These are phyloP conservation scores for Micrasema longulum DNA, from an alignment of 1,140 invertebrate species.

Conservation along the genomic window DNA sequence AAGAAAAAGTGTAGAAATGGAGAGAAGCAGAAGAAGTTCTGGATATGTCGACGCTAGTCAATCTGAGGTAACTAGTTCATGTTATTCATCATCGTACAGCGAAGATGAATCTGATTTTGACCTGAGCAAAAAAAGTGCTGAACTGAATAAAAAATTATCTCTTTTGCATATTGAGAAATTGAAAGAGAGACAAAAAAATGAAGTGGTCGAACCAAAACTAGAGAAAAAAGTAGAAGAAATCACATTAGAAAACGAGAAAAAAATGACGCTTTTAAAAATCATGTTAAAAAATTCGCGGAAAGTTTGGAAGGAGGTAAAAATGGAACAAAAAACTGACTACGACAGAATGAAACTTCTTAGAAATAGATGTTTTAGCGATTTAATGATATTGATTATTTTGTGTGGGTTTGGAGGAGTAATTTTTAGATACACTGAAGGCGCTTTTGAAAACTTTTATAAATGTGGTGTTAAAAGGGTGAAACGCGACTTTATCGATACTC, in stretches of 20 bases:
- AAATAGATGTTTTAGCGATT: conserved; percentile 76
- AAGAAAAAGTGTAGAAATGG: conserved; percentile 55
- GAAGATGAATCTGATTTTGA: conserved; percentile 68
- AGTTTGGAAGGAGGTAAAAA: conserved; percentile 71
- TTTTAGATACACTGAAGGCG: conserved; percentile 83
- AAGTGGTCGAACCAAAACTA: not conserved
- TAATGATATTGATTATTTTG: conserved; percentile 76
- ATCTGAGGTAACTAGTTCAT: conserved; percentile 66
- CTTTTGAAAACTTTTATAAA: conserved; percentile 87
- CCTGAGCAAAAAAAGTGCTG: conserved; percentile 63
- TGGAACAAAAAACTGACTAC: conserved; percentile 71
- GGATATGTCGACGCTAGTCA: conserved; percentile 67
- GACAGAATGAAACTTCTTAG: conserved; percentile 68
- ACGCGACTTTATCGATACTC: conserved; percentile 83
- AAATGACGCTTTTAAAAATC: conserved; percentile 42
- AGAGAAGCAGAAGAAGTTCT: conserved; percentile 60
- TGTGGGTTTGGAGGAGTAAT: conserved; percentile 83
- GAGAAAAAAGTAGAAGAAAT: conserved; percentile 17
- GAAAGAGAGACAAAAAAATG: conserved; percentile 29
- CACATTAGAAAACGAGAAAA: conserved; percentile 27
- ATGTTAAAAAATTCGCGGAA: conserved; percentile 58
- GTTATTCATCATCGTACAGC: conserved; percentile 66
- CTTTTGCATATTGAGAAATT: conserved; percentile 58
- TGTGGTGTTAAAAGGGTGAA: conserved; percentile 89
- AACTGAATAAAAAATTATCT: conserved; percentile 63